Evolutionary conservation across 1,140 invertebrate genomes (phyloP).

Genomic region (Dreissena polymorpha): DNA sequence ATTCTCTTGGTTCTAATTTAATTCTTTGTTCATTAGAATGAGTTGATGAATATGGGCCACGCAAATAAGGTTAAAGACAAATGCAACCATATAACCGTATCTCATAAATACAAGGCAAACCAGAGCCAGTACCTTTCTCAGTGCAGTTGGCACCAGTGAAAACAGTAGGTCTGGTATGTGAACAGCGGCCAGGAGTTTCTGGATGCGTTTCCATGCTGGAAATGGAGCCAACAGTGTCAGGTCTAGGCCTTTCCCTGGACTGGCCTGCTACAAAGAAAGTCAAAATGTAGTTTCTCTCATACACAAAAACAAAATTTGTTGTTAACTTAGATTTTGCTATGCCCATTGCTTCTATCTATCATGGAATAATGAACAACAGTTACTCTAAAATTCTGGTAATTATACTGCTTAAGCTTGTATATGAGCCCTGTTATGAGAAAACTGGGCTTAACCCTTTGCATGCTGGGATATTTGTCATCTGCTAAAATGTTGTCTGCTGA

Average conservation of each 20-base stretch:
- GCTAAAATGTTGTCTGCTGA: too few species aligned
- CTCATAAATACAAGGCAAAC: too few species aligned
- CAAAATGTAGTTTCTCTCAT: too few species aligned
- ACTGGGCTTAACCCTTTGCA: too few species aligned
- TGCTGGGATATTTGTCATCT: too few species aligned
- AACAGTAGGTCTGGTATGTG: constrained; percentile 91
- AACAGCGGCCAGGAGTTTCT: constrained; percentile 84
- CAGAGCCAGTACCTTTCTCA: constrained; percentile 85
- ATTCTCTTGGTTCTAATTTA: too few species aligned
- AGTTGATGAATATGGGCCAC: too few species aligned
- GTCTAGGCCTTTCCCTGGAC: constrained; percentile 56
- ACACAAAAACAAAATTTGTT: not conserved
- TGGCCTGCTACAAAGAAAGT: constrained; percentile 1
- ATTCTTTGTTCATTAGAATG: too few species aligned
- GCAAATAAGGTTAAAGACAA: too few species aligned
- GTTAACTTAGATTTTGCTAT: not conserved
- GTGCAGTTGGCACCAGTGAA: constrained; percentile 92
- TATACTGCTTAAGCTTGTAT: too few species aligned
- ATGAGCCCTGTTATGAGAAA: too few species aligned
- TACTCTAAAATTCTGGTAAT: not conserved
- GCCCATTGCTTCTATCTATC: not conserved
- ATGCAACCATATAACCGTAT: too few species aligned
- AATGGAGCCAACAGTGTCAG: constrained; percentile 64
- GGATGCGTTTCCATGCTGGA: constrained; percentile 85
- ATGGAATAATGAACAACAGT: not conserved